Conservation (phyloP, 2,797 vertebrate species). For the Tiaroga cobitis region DNA sequence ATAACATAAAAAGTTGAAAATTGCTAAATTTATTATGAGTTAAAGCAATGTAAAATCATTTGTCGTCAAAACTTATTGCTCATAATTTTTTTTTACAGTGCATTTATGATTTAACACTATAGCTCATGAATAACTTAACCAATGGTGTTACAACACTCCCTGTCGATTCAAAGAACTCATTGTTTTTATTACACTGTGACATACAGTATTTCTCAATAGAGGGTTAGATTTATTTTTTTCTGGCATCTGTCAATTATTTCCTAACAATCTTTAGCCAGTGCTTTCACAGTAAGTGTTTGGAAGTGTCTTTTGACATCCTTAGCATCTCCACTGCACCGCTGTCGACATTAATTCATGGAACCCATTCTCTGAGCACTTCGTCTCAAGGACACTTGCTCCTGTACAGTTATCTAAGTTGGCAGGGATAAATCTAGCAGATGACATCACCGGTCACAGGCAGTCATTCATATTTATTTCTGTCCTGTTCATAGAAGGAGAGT, state of each 20-base stretch:
- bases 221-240: constrained; percentile 28
- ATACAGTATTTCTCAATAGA: constrained; percentile 32
- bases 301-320: constrained; percentile 65
- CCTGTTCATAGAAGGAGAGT: constrained; percentile 69
- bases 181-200: constrained; percentile 25
- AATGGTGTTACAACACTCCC: constrained; percentile 4
- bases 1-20: too few relatives aligned
- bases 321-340: constrained; percentile 72
- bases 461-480: constrained; percentile 81
- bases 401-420: constrained; percentile 74
- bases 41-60: too few relatives aligned
- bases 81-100: too few relatives aligned
- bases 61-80: too few relatives aligned
- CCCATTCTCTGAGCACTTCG: constrained; percentile 67
- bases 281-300: constrained; percentile 42
- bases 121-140: not conserved
- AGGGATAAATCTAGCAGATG: constrained; percentile 78
- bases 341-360: constrained; percentile 74
- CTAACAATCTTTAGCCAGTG: constrained; percentile 59
- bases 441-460: constrained; percentile 78
- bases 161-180: constrained; percentile 22
- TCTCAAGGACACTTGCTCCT: constrained; percentile 82
- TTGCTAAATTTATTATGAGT: too few relatives aligned
- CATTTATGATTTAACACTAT: not conserved
- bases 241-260: constrained; percentile 44